A percentile compares a stretch with the other conserved stretches of the same genome.
phyloP scores from a whole-genome alignment of 2,113 vertebrate species.

The Okapia johnstoni region DNA sequence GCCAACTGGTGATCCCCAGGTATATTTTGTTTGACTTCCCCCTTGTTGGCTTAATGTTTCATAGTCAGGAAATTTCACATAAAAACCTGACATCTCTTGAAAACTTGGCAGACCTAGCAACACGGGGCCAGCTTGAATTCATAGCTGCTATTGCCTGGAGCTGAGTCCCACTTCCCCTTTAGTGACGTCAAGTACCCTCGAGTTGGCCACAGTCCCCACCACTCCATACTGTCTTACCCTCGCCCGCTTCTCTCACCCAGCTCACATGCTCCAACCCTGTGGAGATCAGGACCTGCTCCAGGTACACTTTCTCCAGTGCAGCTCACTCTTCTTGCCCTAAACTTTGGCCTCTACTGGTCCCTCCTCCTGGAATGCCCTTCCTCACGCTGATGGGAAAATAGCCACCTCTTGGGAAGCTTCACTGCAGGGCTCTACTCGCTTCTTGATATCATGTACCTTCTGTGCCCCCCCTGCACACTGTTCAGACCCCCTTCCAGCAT shows the following conservation, averaged over 20 bases:
- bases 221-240: neutral
- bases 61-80: neutral
- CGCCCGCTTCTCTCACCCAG: neutral
- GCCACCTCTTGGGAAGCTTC: neutral
- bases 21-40: neutral
- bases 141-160: neutral
- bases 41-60: neutral
- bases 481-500: neutral
- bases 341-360: neutral
- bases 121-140: neutral
- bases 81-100: neutral
- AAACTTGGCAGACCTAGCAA: neutral
- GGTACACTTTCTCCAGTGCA: neutral
- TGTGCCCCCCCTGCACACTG: rapidly evolving
- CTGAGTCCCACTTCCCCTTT: neutral
- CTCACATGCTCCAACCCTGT: neutral
- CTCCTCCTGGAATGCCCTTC: neutral
- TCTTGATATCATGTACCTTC: neutral
- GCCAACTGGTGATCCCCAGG: neutral
- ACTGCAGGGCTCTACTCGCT: neutral
- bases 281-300: neutral
- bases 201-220: neutral
- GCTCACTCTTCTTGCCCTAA: neutral
- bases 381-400: neutral
- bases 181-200: neutral